A percentile compares a stretch with the other conserved stretches of the same genome.
These are phyloP conservation scores for Equus przewalskii DNA, from an alignment of 2,113 vertebrate genomes.

Conservation along the genomic window DNA sequence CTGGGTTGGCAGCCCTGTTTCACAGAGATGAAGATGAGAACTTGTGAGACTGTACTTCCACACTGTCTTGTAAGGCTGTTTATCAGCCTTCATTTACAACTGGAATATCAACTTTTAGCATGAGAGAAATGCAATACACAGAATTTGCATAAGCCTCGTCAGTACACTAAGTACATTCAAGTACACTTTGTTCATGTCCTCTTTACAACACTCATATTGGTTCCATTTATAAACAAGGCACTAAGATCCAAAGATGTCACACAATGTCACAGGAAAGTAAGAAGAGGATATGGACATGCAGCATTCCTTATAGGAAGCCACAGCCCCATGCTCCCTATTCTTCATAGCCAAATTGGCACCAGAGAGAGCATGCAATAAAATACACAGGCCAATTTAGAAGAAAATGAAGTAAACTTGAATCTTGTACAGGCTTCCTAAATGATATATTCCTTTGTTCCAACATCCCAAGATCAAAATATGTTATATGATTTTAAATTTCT, in stretches of 20 bases:
- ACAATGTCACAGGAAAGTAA: background rate
- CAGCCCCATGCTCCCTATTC: background rate
- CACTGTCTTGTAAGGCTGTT: background rate
- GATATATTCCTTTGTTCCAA: background rate
- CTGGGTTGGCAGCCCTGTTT: background rate
- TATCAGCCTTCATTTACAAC: conserved; percentile 38
- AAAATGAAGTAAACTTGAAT: background rate
- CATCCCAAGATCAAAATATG: background rate
- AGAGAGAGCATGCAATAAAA: background rate
- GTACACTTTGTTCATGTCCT: background rate
- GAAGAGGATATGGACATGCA: background rate
- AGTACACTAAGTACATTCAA: conserved; percentile 19
- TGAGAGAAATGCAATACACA: background rate
- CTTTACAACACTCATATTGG: background rate
- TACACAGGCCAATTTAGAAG: background rate
- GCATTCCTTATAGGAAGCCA: background rate
- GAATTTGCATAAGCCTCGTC: background rate
- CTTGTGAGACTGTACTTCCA: background rate
- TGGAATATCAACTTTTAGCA: conserved; percentile 34
- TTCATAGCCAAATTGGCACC: background rate
- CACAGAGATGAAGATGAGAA: background rate
- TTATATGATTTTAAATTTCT: conserved; percentile 48
- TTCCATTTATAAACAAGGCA: conserved; percentile 13
- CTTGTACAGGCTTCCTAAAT: background rate
- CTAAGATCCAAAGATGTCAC: background rate